phyloP scores from a whole-genome alignment of 2,888 invertebrate genomes.

The Spisula subtruncata region DNA sequence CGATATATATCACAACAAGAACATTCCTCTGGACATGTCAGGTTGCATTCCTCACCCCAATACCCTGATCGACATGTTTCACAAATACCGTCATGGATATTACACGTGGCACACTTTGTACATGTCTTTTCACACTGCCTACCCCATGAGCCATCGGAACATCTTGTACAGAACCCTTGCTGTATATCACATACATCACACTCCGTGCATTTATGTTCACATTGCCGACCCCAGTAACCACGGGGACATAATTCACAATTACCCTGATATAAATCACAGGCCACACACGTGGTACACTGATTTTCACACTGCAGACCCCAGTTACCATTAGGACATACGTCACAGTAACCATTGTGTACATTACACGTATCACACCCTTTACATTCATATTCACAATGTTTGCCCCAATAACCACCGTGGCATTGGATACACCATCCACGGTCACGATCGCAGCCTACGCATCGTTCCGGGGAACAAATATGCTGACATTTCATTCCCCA shows the following conservation, averaged over 20 bases:
- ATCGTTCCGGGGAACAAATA: not conserved
- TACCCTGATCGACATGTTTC: not conserved
- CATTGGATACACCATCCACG: not conserved
- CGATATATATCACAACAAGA: not conserved
- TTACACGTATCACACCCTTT: not conserved
- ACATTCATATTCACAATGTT: not conserved
- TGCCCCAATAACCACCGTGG: not conserved
- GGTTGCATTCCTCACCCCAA: not conserved
- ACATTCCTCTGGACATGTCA: not conserved
- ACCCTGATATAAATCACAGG: not conserved
- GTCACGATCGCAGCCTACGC: not conserved
- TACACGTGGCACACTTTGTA: not conserved
- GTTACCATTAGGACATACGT: not conserved
- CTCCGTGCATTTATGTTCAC: not conserved
- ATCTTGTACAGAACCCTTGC: not conserved
- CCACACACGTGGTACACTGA: not conserved
- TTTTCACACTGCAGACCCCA: not conserved
- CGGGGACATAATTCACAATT: not conserved
- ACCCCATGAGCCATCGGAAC: not conserved
- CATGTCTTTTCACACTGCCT: not conserved
- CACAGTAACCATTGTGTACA: not conserved
- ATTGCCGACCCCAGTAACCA: not conserved
- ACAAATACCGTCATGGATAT: not conserved
- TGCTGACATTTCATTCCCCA: not conserved
- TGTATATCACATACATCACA: not conserved